Evolutionary conservation across 2,888 invertebrate genomes (phyloP).

Genomic region (Caenorhabditis japonica): DNA sequence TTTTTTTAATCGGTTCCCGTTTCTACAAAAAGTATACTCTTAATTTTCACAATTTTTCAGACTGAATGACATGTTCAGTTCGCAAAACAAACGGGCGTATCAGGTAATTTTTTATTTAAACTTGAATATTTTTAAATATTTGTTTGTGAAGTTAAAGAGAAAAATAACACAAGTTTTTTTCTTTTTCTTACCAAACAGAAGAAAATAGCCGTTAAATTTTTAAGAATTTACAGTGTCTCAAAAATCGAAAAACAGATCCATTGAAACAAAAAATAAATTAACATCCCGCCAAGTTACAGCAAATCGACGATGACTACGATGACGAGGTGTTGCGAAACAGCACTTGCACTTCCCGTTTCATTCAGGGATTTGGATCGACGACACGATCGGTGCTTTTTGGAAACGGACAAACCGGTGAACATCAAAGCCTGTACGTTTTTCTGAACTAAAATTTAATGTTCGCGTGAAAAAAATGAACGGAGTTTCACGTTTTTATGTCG

Average conservation of each 20-base stretch:
- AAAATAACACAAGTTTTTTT: too few species aligned
- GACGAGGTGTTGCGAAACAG: conserved; percentile 41
- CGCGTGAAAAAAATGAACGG: too few species aligned
- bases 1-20: neutral
- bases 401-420: conserved; percentile 15
- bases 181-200: neutral
- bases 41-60: neutral
- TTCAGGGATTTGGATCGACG: conserved; percentile 20
- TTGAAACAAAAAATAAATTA: too few species aligned
- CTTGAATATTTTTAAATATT: too few species aligned
- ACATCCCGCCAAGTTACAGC: conserved; percentile 17
- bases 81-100: conserved; percentile 19
- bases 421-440: conserved; percentile 29
- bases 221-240: neutral
- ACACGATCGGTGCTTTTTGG: conserved; percentile 36
- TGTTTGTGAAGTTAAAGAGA: too few species aligned
- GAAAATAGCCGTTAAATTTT: conserved; percentile 1
- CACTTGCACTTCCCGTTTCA: conserved; percentile 32
- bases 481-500: too few species aligned
- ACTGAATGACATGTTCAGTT: conserved; percentile 27
- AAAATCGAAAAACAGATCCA: neutral
- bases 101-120: conserved; percentile 11
- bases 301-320: conserved; percentile 53
- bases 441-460: too few species aligned
- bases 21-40: neutral